phyloP scores from a whole-genome alignment of 2,113 vertebrate species.

The Donacobius atricapilla region DNA sequence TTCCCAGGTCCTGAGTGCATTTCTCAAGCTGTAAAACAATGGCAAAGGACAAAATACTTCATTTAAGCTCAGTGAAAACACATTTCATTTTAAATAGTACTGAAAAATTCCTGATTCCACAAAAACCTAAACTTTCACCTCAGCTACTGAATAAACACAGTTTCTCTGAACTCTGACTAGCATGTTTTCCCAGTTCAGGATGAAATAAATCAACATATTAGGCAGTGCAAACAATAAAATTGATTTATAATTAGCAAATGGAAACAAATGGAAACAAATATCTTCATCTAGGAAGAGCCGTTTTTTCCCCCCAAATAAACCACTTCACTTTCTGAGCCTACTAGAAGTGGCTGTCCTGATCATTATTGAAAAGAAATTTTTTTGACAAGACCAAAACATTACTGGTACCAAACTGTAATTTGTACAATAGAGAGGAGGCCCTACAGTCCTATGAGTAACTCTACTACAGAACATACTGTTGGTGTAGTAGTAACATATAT shows the following conservation, averaged over 20 bases:
- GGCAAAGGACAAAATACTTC: background rate
- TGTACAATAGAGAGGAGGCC: background rate
- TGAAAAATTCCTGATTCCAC: background rate
- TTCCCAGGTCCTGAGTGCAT: constrained; percentile 95
- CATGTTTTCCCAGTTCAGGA: background rate
- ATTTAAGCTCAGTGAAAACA: background rate
- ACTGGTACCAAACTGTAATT: background rate
- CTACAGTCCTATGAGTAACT: background rate
- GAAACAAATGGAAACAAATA: background rate
- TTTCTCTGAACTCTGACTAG: background rate
- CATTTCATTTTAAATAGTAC: background rate
- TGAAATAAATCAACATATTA: background rate
- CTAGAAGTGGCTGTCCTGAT: background rate
- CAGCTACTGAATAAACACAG: background rate
- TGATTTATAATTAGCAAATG: background rate
- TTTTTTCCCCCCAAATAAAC: background rate
- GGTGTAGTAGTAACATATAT: background rate
- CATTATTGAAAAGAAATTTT: background rate
- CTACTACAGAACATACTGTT: background rate
- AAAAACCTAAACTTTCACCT: background rate
- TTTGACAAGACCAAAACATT: background rate
- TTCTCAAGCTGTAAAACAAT: constrained; percentile 87
- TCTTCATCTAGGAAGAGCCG: background rate
- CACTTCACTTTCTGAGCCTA: background rate
- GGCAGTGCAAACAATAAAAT: background rate